phyloP scores from a whole-genome alignment of 2,113 vertebrate genomes.

The Colius striatus region DNA sequence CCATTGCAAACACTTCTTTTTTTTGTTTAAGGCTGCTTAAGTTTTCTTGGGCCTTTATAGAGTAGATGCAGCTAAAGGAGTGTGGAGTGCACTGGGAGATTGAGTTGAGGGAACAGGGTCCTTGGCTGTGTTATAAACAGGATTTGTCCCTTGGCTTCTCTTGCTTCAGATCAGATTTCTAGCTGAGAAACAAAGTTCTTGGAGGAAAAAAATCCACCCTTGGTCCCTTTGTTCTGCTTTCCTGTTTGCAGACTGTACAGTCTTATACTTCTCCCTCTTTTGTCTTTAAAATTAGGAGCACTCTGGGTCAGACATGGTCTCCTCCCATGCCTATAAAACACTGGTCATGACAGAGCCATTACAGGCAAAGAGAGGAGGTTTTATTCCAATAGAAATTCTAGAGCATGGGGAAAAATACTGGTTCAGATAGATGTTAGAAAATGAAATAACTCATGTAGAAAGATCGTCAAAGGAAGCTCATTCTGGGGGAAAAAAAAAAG shows the following conservation, averaged over 20 bases:
- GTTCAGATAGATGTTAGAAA: not conserved
- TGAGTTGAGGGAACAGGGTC: not conserved
- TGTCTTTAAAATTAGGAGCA: not conserved
- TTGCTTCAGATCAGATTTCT: not conserved
- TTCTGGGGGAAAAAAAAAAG: not conserved
- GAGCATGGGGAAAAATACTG: not conserved
- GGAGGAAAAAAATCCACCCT: not conserved
- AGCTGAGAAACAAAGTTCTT: conserved; percentile 8
- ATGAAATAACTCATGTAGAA: not conserved
- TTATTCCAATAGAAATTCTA: not conserved
- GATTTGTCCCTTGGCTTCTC: not conserved
- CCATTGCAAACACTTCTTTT: conserved; percentile 45
- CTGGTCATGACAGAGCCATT: not conserved
- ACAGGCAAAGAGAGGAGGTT: not conserved
- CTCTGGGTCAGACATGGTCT: not conserved
- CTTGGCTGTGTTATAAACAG: not conserved
- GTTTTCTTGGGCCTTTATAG: conserved; percentile 43
- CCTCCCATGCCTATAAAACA: not conserved
- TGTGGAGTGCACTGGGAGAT: not conserved
- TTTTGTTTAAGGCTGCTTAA: not conserved
- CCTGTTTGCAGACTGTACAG: not conserved
- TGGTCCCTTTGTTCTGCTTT: conserved; percentile 10
- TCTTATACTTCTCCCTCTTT: not conserved
- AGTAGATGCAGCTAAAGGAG: conserved; percentile 30
- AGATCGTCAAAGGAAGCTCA: not conserved